A percentile compares a stretch with the other conserved stretches of the same genome.
Conservation (phyloP, 2,797 vertebrate species). For the Darevskia mixta region DNA sequence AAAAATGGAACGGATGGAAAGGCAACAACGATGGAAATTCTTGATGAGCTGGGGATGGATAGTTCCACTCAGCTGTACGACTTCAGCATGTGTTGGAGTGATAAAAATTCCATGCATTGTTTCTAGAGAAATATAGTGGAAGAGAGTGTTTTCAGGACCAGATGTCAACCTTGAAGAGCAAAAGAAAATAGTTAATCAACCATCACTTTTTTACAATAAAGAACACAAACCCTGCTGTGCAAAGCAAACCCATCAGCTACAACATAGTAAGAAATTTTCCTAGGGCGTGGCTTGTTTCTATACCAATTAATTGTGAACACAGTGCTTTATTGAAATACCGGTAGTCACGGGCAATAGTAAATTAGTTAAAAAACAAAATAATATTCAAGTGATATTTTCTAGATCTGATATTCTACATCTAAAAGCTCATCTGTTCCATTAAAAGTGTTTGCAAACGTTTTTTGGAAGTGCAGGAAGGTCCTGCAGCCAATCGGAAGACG, state of each 20-base stretch:
- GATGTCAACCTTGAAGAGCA: slow-evolving; percentile 85
- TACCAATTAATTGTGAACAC: neutral
- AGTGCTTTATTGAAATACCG: neutral
- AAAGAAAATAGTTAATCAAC: slow-evolving; percentile 7
- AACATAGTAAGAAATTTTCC: neutral
- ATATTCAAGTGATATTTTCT: neutral
- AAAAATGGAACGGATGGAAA: slow-evolving; percentile 91
- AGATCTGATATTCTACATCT: neutral
- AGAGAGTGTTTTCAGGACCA: slow-evolving; percentile 94
- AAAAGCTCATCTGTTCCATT: neutral
- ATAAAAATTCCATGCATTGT: slow-evolving; percentile 94
- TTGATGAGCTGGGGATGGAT: slow-evolving; percentile 92
- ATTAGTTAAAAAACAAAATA: neutral
- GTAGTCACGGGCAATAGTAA: neutral
- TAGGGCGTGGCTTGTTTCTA: neutral
- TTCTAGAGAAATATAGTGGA: slow-evolving; percentile 95
- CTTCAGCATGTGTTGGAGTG: slow-evolving; percentile 90
- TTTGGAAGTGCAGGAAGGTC: no score
- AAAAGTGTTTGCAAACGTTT: neutral
- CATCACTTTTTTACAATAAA: neutral
- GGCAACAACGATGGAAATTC: slow-evolving; percentile 96
- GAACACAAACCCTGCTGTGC: neutral
- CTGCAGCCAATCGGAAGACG: no score
- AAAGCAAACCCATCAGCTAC: neutral
- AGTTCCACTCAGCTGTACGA: slow-evolving; percentile 88